A percentile compares a stretch with the other conserved stretches of the same genome.
These are phyloP conservation scores for Temnothorax longispinosus DNA, from an alignment of 1,140 invertebrate species.

Conservation along the genomic window DNA sequence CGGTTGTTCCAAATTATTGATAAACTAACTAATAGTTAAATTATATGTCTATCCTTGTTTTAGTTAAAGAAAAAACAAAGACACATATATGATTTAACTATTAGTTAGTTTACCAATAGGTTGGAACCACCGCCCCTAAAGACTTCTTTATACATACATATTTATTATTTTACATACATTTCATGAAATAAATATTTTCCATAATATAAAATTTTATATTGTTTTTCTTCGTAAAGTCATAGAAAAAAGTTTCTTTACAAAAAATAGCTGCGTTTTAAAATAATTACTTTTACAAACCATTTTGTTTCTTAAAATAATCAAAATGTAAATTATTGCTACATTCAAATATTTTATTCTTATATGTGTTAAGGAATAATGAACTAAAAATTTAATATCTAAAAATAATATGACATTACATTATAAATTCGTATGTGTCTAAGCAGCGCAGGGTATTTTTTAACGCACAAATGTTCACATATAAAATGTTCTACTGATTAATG, in stretches of 20 bases:
- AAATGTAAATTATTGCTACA: background rate
- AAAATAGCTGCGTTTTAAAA: background rate
- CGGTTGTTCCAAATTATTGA: no score
- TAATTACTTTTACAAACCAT: background rate
- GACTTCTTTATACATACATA: background rate
- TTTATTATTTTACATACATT: background rate
- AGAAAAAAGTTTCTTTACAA: background rate
- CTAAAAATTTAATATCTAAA: background rate
- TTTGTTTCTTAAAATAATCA: background rate
- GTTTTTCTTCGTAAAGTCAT: background rate
- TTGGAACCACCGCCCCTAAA: no score
- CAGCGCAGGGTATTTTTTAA: background rate
- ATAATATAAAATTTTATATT: constrained; percentile 1
- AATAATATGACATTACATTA: background rate
- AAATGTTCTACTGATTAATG: background rate
- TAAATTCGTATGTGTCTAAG: background rate
- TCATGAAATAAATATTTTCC: background rate
- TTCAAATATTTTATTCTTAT: background rate
- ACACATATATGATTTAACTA: no score
- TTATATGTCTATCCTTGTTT: no score
- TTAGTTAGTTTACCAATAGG: no score
- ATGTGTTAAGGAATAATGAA: background rate
- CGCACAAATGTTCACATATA: background rate
- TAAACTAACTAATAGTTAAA: no score
- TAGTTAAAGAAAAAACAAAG: no score